These are phyloP conservation scores for Trematomus loennbergii DNA, from an alignment of 2,113 vertebrate genomes.

Conservation along the genomic window DNA sequence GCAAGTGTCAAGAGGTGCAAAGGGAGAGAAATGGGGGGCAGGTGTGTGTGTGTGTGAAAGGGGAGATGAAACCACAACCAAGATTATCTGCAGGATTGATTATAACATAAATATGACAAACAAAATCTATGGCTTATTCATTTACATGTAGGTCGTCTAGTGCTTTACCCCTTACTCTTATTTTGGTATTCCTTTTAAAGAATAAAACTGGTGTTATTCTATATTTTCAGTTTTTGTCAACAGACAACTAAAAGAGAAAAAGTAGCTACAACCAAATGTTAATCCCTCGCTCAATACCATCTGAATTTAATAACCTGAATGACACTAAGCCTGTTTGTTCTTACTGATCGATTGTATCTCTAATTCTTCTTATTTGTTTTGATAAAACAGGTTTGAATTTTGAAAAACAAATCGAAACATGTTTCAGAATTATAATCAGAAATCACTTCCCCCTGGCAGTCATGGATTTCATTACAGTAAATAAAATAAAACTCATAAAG, in stretches of 20 bases:
- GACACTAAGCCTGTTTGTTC: background rate
- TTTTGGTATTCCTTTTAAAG: no score
- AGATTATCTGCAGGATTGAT: conserved; percentile 34
- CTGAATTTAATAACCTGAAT: background rate
- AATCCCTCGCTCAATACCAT: background rate
- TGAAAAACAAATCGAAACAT: no score
- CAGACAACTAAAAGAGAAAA: conserved; percentile 13
- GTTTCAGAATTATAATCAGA: no score
- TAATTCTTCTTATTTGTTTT: background rate
- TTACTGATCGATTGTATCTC: background rate
- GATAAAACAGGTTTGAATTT: background rate
- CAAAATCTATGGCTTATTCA: conserved; percentile 60
- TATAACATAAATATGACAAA: conserved; percentile 37
- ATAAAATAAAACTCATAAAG: no score
- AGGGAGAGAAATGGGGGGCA: conserved; percentile 51
- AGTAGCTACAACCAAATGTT: background rate
- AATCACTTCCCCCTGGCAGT: no score
- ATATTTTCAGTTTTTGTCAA: conserved; percentile 11
- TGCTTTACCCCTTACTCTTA: background rate
- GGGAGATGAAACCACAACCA: conserved; percentile 29
- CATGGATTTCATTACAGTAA: no score
- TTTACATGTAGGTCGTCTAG: conserved; percentile 38
- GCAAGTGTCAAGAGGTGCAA: conserved; percentile 69
- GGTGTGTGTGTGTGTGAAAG: conserved; percentile 34
- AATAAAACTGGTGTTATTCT: background rate